Evolutionary conservation across 2,113 vertebrate species (phyloP), one percentile per base, ranked within the genome.

Genomic region (Phalacrocorax brasilianus): DNA sequence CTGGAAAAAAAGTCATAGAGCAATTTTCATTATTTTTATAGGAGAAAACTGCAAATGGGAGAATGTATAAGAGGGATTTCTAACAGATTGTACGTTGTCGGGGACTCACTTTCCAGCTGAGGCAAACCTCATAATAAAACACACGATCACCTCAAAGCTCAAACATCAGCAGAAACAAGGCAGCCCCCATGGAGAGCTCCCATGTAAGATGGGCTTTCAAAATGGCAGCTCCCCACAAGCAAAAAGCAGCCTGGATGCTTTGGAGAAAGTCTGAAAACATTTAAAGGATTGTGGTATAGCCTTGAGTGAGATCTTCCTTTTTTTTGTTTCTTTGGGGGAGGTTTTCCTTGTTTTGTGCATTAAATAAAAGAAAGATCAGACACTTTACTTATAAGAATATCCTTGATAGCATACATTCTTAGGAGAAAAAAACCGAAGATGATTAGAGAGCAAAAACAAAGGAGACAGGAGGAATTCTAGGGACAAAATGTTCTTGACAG

Each of bases 101-200:
- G 85, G 72, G 72, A 75, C 89, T 96, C 85, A 94, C 75, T 85
- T 96, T 95, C 91, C 93, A 96, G 85, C 84, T 91, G 96, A 82
- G 97, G 61, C 47, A 94, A 96, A 91, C 82, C 80, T 93, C 87
- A 58, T 95, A 96, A 97, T 94, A 93, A 96, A 97, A 94, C 72
- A 96, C 63, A 94, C 83, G 85, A 96, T 90, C 89, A 74, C 77
- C 83, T 85, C 82, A 0, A 89, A 97, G 92, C 89, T 84, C 84
- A 96, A 82, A 85, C 92, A 95, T 78, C 92, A 94, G 95, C 95
- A 96, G 88, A 96, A 96, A 91, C 24, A 94, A 95, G 92, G 73
- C 81, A 95, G 82, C 73, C 85, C 95, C 93, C 56, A 66, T 9
- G 53, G 92, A 97, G 93, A 93, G 67, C 79, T 92, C 89, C 91